Evolutionary conservation across 2,888 invertebrate species (phyloP).

Genomic region (Acanthosepion lycidas): DNA sequence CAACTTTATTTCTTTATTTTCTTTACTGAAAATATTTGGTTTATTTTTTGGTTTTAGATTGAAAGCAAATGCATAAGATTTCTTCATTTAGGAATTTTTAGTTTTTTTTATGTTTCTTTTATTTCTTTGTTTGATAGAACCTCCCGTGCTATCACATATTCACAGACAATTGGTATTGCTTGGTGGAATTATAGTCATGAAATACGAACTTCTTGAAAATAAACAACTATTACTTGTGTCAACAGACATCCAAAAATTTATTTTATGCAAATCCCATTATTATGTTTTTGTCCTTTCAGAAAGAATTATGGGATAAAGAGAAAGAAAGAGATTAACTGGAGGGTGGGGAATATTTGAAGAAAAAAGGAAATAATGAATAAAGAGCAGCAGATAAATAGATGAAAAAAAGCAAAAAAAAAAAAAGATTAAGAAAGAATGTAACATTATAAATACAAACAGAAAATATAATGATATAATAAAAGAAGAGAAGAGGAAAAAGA

Average conservation of each 20-base stretch:
- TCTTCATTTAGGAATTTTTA: not conserved
- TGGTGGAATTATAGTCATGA: not conserved
- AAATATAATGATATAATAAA: no score
- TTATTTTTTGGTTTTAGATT: not conserved
- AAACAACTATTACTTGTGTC: constrained; percentile 21
- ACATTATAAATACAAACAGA: no score
- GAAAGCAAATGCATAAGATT: not conserved
- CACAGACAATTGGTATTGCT: not conserved
- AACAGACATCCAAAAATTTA: not conserved
- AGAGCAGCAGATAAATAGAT: no score
- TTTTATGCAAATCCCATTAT: constrained; percentile 13
- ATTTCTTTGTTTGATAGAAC: not conserved
- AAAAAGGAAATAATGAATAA: no score
- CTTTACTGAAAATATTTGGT: not conserved
- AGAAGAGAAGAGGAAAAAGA: no score
- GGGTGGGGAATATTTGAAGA: no score
- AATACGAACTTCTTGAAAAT: not conserved
- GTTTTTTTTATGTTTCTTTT: no score
- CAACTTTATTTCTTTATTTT: no score
- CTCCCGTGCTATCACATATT: not conserved
- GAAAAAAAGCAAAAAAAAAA: no score
- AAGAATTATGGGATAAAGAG: not conserved
- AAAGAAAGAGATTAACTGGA: not conserved
- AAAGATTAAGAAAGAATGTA: no score
- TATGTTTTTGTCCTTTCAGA: not conserved